Conservation (phyloP, 2,888 invertebrate species). For the Craniophora ligustri region DNA sequence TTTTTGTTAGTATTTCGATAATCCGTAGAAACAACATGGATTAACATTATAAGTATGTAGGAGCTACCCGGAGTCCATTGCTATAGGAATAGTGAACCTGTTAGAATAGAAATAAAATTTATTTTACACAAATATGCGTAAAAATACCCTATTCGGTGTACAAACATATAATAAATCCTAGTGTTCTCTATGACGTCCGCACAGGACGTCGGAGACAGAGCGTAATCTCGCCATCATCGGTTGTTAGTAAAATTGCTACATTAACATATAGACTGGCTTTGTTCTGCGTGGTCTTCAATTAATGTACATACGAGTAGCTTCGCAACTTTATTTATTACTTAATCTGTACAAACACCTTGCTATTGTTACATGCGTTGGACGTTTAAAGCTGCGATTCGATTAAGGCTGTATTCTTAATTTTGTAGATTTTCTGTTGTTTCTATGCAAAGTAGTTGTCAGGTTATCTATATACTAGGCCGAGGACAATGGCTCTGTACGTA, state of each 20-base stretch:
- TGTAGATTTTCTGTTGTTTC: too few relatives aligned
- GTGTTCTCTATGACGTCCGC: conserved; percentile 59
- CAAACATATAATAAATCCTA: conserved; percentile 62
- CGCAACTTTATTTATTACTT: conserved; percentile 26
- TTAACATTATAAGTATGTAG: too few relatives aligned
- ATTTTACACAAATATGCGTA: not conserved
- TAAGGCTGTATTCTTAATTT: too few relatives aligned
- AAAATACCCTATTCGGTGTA: not conserved
- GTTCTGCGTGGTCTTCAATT: conserved; percentile 42
- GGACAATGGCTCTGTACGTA: too few relatives aligned
- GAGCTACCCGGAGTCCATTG: too few relatives aligned
- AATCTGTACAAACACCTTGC: conserved; percentile 7
- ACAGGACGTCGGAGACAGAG: conserved; percentile 47
- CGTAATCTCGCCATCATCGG: conserved; percentile 68
- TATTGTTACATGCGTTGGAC: not conserved
- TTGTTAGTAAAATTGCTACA: conserved; percentile 72
- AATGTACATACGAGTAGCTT: conserved; percentile 31
- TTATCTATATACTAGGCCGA: too few relatives aligned
- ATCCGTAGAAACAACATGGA: too few relatives aligned
- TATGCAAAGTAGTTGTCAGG: too few relatives aligned
- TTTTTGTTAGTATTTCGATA: too few relatives aligned
- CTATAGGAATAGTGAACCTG: not conserved
- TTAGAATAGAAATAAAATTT: not conserved
- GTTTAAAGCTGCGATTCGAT: not conserved
- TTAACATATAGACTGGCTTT: conserved; percentile 64